Base-by-base conservation (phyloP, 1,140 invertebrate genomes). In the Drosophila virilis region DNA sequence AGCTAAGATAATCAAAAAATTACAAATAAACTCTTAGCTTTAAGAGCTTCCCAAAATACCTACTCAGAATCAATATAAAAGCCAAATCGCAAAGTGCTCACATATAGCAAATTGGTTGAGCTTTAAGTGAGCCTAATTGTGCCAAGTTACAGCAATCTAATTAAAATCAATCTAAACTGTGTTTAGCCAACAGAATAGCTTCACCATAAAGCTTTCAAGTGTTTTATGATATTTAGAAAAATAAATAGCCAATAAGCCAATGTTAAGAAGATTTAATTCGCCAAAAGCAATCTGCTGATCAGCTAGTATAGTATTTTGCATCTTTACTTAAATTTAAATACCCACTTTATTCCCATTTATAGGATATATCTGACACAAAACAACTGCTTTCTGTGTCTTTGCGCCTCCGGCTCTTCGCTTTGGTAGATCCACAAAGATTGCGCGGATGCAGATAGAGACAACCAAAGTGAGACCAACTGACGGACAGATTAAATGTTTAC, bases 401-500 rank as follows among this genome's bases (percentile, higher is more conserved):
- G 12, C 43, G 54, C 46, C 66, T 15, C 38, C 13, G n/a, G 6
- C 28, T 40, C 9, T 51, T 52, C 37, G 61, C 37, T 50, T 66
- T 43, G 32, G 13, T 37, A 28, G 58, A 70, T 71, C 43, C 13
- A 15, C 9, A n/a, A 15, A 48, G 68, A 73, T 73, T 48, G 9
- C 2, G 4, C 8, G 35, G 4, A 35, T 33, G 13, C 33, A 51
- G 62, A 67, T 58, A 65, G 48, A 8, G 50, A 58, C 13, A 33
- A 40, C 57, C 38, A 32, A 69, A 61, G 57, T 61, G 71, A 32
- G 54, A 85, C 66, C 55, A 48, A 84, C 65, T 57, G 51, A 54
- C 58, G 64, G 83, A 58, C 78, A 76, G 78, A 38, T 83, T 77
- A 70, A 72, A 37, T 77, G 82, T 79, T 88, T 79, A 79, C 46